phyloP scores from a whole-genome alignment of 2,113 vertebrate species.

The Istiophorus platypterus region DNA sequence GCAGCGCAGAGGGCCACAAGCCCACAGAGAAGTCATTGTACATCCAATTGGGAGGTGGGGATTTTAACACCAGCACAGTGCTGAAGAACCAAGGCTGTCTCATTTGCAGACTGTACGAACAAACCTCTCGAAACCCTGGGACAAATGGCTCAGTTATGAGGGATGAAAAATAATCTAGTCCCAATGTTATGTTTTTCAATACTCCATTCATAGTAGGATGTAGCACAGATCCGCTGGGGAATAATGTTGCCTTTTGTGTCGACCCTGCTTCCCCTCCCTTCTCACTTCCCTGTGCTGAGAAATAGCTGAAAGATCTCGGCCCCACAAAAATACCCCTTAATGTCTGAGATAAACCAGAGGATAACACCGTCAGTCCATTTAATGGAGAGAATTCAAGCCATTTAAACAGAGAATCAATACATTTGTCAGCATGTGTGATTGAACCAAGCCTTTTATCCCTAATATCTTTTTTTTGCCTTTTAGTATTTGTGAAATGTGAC shows the following conservation, averaged over 20 bases:
- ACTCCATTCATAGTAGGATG: conserved; percentile 92
- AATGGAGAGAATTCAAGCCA: conserved; percentile 13
- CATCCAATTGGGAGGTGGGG: conserved; percentile 68
- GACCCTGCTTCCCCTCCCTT: conserved; percentile 78
- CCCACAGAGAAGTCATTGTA: conserved; percentile 54
- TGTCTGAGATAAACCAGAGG: conserved; percentile 70
- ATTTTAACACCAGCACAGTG: conserved; percentile 72
- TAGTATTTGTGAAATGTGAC: not conserved
- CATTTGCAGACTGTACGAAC: conserved; percentile 64
- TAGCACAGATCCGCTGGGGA: conserved; percentile 84
- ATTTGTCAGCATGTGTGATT: conserved; percentile 44
- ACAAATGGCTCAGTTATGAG: conserved; percentile 83
- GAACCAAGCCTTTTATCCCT: not conserved
- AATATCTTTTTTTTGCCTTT: not conserved
- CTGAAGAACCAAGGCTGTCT: conserved; percentile 43
- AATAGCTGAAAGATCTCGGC: conserved; percentile 88
- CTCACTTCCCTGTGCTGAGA: conserved; percentile 79
- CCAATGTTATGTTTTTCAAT: conserved; percentile 89
- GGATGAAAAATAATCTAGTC: conserved; percentile 91
- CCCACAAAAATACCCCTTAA: conserved; percentile 77
- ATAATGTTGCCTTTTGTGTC: conserved; percentile 96
- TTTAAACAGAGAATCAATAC: conserved; percentile 39
- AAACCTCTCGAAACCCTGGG: conserved; percentile 75
- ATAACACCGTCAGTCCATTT: conserved; percentile 55
- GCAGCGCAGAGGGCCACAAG: conserved; percentile 37